Conservation (phyloP, 1,140 invertebrate genomes). For the Antheraea pernyi region DNA sequence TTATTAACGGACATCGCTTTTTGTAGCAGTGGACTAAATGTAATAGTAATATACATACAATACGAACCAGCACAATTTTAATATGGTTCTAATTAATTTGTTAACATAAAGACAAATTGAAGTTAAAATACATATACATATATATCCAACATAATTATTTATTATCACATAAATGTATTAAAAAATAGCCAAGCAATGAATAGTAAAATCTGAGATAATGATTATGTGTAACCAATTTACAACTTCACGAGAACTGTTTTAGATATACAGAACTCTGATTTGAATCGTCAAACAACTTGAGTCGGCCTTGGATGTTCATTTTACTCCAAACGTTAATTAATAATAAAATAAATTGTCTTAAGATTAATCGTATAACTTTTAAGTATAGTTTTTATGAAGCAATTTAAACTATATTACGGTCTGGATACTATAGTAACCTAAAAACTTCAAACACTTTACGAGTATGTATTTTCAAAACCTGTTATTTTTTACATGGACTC, state of each 20-base stretch:
- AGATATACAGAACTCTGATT: slow-evolving; percentile 12
- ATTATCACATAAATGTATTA: no score
- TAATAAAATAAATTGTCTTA: slow-evolving; percentile 11
- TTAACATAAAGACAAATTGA: no score
- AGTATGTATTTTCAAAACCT: not conserved
- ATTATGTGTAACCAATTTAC: no score
- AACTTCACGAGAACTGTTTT: slow-evolving; percentile 12
- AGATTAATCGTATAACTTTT: not conserved
- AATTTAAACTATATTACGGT: not conserved
- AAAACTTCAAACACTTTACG: not conserved
- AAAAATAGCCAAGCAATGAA: no score
- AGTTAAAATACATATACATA: no score
- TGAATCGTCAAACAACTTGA: slow-evolving; percentile 6
- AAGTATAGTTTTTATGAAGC: not conserved
- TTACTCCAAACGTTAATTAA: slow-evolving; percentile 9
- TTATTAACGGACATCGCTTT: no score
- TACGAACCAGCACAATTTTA: no score
- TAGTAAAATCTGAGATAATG: no score
- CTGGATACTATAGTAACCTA: not conserved
- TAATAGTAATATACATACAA: no score
- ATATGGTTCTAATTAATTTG: no score
- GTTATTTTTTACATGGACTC: not conserved
- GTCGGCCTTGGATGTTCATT: slow-evolving; percentile 10
- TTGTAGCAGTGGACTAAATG: no score
- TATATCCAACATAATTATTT: no score